A percentile compares a stretch with the other conserved stretches of the same genome.
These are phyloP conservation scores for Chrysemys picta DNA, from an alignment of 2,113 vertebrate species.

Conservation along the genomic window DNA sequence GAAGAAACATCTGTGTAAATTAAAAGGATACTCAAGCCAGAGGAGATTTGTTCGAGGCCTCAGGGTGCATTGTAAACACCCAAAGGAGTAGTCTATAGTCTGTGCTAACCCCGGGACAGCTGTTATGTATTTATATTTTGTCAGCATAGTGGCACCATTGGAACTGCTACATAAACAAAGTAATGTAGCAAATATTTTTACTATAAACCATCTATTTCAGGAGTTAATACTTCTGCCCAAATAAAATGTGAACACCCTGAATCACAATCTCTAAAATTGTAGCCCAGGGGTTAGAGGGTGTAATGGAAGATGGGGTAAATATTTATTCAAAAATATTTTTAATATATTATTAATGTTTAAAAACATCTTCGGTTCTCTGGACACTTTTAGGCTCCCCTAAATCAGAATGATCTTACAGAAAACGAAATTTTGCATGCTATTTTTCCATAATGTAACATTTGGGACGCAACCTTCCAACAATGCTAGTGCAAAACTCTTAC, in stretches of 20 bases:
- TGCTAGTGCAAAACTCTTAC: neutral
- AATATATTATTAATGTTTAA: neutral
- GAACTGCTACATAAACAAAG: neutral
- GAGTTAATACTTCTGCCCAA: slow-evolving; percentile 33
- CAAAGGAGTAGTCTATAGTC: neutral
- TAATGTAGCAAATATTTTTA: slow-evolving; percentile 35
- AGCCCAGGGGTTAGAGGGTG: neutral
- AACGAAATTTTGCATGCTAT: fast-evolving
- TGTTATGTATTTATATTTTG: slow-evolving; percentile 17
- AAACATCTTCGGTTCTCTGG: neutral
- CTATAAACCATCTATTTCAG: slow-evolving; percentile 11
- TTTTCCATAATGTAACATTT: neutral
- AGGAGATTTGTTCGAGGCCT: slow-evolving; percentile 24
- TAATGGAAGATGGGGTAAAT: neutral
- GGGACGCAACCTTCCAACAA: neutral
- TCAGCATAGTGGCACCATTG: neutral
- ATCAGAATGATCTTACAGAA: neutral
- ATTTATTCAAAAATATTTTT: neutral
- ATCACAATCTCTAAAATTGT: neutral
- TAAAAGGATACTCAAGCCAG: slow-evolving; percentile 52
- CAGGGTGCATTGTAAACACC: slow-evolving; percentile 56
- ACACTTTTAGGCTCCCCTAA: neutral
- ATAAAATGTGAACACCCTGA: slow-evolving; percentile 22
- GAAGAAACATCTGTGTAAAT: slow-evolving; percentile 73
- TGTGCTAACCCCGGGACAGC: neutral